These are phyloP conservation scores for Podocnemis expansa DNA, from an alignment of 2,113 vertebrate species.

Conservation along the genomic window DNA sequence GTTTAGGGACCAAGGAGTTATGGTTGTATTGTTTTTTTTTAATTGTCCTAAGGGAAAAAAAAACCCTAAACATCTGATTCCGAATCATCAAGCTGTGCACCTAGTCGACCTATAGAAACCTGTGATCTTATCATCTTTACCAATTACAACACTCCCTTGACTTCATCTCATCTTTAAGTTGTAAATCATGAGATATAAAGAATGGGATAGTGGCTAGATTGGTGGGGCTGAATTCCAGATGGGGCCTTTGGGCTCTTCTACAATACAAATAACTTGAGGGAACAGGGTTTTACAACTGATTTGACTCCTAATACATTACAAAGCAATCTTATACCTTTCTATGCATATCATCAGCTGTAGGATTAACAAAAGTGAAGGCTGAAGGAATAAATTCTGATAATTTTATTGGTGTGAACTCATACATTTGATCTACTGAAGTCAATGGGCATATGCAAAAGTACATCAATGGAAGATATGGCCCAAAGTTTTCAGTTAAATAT, in stretches of 20 bases:
- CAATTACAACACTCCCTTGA: not conserved
- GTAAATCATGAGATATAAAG: too few species aligned
- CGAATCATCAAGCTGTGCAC: not conserved
- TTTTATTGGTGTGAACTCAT: not conserved
- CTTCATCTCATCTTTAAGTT: not conserved
- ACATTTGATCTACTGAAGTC: not conserved
- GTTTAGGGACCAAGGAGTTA: accelerated
- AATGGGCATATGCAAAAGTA: not conserved
- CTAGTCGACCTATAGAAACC: not conserved
- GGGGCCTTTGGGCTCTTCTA: not conserved
- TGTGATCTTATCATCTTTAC: not conserved
- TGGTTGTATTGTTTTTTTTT: not conserved
- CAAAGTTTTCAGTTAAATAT: not conserved
- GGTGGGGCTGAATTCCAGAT: not conserved
- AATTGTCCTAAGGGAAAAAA: not conserved
- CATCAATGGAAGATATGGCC: not conserved
- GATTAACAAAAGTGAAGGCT: not conserved
- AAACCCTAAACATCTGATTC: not conserved
- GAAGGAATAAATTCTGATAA: not conserved
- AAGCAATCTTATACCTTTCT: too few species aligned
- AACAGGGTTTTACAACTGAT: not conserved
- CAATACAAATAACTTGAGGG: not conserved
- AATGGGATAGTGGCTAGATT: not conserved
- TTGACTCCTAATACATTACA: too few species aligned
- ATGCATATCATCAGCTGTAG: not conserved